A percentile compares a stretch with the other conserved stretches of the same genome.
Conservation (phyloP, 2,113 vertebrate species). For the Galeopterus variegatus region DNA sequence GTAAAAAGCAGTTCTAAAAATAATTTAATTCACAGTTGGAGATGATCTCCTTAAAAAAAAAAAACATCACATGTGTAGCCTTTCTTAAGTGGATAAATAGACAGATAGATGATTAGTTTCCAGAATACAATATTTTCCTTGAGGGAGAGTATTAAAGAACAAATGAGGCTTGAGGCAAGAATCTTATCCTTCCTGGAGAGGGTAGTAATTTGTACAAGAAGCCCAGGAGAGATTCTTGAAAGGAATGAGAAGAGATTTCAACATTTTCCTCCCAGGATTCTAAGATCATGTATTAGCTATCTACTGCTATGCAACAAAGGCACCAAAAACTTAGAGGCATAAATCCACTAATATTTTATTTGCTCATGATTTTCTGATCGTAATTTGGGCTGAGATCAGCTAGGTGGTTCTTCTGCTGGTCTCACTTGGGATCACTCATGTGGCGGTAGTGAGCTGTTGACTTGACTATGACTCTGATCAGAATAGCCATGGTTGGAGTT, state of each 20-base stretch:
- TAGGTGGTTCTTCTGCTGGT: neutral
- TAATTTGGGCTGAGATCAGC: neutral
- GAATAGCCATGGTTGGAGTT: neutral
- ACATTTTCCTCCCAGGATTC: neutral
- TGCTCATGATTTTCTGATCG: neutral
- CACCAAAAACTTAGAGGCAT: neutral
- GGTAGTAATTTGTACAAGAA: neutral
- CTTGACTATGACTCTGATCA: neutral
- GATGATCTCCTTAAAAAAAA: neutral
- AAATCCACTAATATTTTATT: neutral
- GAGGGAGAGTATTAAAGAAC: neutral
- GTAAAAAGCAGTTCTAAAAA: neutral
- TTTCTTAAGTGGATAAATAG: neutral
- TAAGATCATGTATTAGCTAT: neutral
- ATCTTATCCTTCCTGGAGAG: neutral
- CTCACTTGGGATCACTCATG: neutral
- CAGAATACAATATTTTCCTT: neutral
- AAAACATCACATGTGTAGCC: neutral
- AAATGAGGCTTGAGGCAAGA: neutral
- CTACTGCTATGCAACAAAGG: rapidly evolving
- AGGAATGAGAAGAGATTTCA: neutral
- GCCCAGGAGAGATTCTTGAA: neutral
- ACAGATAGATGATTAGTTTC: neutral
- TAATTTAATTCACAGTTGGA: neutral
- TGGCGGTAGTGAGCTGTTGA: neutral